Base-by-base conservation (phyloP, 1,140 invertebrate species). In the Anoplophora glabripennis region DNA sequence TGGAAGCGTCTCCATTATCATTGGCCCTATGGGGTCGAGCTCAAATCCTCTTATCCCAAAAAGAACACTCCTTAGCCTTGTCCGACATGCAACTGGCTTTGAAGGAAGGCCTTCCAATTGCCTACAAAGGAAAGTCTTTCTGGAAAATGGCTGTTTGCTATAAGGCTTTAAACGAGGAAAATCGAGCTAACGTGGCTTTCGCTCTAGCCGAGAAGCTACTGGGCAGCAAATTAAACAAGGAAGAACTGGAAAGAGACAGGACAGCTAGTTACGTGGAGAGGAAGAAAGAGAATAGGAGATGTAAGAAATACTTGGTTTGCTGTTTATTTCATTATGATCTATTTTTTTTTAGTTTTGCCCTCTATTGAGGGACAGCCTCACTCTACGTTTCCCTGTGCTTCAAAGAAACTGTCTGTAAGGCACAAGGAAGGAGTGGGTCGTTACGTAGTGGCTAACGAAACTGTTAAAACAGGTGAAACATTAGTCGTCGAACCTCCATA, bases 401-500 rank as follows among this genome's bases (percentile, higher is more conserved):
- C 78, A 3, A 73, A 63, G 12, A 73, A 78, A 28, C 63, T 85
- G 2, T 70, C 74, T 17, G 74, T 86, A 7, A 75, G 76, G 56
- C 77, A 77, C 57, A 76, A 76, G 5, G 57, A 70, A 35, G 69
- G 67, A 0, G 73, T 77, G 47, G 86, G 85, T 4, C 75, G 81
- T 14, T 82, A 79, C 63, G 77, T 85, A 7, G 79, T 87, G 1
- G 86, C 88, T 3, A 79, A 77, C 37, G 67, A 78, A 14, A 64
- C 76, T 4, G 79, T 91, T 28, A 75, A 75, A 53, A 81, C 86
- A 0, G 86, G 88, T 0, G 85, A 89, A 67, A 79, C 84, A 8
- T 71, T 94, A 21, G 75, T 88, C 5, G 78, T 84, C 10, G 92
- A 96, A 74, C 76, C 81, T 42, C 87, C 93, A 1, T 87, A 86